These are phyloP conservation scores for Herpailurus yagouaroundi DNA, from an alignment of 2,113 vertebrate species.

Conservation along the genomic window DNA sequence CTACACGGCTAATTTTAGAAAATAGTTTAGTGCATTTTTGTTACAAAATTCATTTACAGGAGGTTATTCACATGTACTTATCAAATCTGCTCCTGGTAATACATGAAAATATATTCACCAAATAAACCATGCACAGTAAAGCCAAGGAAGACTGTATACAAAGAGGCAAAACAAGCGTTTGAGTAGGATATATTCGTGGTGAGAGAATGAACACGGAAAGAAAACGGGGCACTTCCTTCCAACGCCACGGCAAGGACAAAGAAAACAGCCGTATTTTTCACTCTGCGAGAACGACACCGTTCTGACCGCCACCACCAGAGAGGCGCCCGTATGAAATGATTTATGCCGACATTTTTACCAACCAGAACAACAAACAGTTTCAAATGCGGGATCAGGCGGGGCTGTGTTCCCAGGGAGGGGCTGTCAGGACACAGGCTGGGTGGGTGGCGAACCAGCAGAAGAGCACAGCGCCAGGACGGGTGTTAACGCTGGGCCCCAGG, in stretches of 20 bases:
- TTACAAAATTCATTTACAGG: constrained; percentile 73
- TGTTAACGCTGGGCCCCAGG: too few species aligned
- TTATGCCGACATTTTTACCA: not conserved
- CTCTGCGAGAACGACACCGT: too few species aligned
- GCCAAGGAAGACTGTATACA: not conserved
- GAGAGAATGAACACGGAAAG: not conserved
- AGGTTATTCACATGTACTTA: constrained; percentile 59
- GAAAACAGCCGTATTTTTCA: not conserved
- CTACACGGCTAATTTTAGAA: constrained; percentile 47
- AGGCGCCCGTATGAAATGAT: not conserved
- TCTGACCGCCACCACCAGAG: not conserved
- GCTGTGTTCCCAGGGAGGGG: not conserved
- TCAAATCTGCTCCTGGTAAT: constrained; percentile 49
- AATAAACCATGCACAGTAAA: not conserved
- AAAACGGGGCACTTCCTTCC: not conserved
- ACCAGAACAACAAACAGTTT: not conserved
- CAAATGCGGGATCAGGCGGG: not conserved
- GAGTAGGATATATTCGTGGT: not conserved
- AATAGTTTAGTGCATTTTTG: constrained; percentile 66
- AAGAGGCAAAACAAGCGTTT: not conserved
- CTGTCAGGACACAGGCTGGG: not conserved
- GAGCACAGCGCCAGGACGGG: not conserved
- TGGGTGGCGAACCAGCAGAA: rapidly evolving
- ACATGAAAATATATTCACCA: constrained; percentile 2
- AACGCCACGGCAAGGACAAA: not conserved